Base-by-base conservation (phyloP, 1,140 invertebrate species). In the Trichogramma pretiosum region DNA sequence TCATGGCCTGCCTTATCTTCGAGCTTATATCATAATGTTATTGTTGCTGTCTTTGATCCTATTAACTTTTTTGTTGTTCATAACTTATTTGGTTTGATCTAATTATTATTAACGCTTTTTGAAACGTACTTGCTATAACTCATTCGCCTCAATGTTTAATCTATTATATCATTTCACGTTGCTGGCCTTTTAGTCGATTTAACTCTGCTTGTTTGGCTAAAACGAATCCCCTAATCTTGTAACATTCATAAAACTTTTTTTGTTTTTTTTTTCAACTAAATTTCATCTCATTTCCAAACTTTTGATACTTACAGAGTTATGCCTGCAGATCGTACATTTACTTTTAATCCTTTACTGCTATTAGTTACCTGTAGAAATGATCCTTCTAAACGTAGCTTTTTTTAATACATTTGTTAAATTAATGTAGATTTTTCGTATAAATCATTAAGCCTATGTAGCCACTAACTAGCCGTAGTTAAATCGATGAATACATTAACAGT, bases 1-100 rank as follows among this genome's bases (percentile, higher is more conserved):
- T 10, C 18, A 42, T 47, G 18, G 28, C 36, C 42, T 60, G 60
- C 60, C 58, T 62, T 62, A 62, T 62, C 55, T 62, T 62, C 60
- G 59, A 56, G 42, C 30, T 24, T n/a, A 16, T 7, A 35, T n/a
- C n/a, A n/a, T n/a, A n/a, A n/a, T n/a, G n/a, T n/a, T 18, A 24
- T 4, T 22, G n/a, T 36, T 51, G 22, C 7, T 33, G 8, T 30
- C 11, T 38, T 32, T 32, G 21, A 17, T 42, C 22, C 28, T n/a
- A n/a, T n/a, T n/a, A n/a, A n/a, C n/a, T 17, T 41, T 36, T 14
- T 16, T 37, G 36, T 24, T 26, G 28, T 16, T 50, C 17, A 26
- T 18, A 2, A 19, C n/a, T 41, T 36, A n/a, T 32, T 50, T 40
- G 30, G 45, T 21, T 38, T 36, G 38, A 26, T 16, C 37, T 37